Conservation (phyloP, 2,113 vertebrate genomes). For the Beaufortia kweichowensis region DNA sequence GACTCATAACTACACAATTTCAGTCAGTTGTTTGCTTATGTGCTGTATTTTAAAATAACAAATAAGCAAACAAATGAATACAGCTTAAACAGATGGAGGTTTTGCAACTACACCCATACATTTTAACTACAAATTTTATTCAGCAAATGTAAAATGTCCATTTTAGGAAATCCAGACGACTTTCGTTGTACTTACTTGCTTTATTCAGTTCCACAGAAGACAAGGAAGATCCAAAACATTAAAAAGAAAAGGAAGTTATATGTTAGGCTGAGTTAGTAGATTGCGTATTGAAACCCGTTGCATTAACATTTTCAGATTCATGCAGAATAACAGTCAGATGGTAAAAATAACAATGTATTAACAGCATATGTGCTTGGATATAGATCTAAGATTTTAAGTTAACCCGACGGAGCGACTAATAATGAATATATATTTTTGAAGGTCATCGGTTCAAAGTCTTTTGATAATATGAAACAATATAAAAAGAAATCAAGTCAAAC, state of each 20-base stretch:
- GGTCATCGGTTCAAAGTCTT: background rate
- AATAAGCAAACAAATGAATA: constrained; percentile 28
- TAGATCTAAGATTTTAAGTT: too few species aligned
- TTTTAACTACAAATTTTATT: background rate
- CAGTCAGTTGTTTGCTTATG: too few species aligned
- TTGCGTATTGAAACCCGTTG: background rate
- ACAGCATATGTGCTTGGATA: too few species aligned
- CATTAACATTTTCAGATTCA: background rate
- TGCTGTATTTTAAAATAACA: background rate
- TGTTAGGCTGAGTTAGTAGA: constrained; percentile 41
- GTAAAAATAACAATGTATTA: too few species aligned
- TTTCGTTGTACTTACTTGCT: constrained; percentile 67
- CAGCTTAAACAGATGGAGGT: background rate
- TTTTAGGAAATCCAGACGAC: background rate
- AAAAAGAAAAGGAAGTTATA: constrained; percentile 61
- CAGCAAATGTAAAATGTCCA: background rate
- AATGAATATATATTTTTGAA: background rate
- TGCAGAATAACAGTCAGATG: too few species aligned
- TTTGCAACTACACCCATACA: too few species aligned
- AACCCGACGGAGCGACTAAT: too few species aligned
- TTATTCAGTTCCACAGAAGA: constrained; percentile 50
- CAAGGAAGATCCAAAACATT: constrained; percentile 49
- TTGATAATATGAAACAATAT: background rate
- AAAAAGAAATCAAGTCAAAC: background rate
- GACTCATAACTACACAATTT: background rate